These are phyloP conservation scores for Drosophila anceps DNA, from an alignment of 2,888 invertebrate species.

Conservation along the genomic window DNA sequence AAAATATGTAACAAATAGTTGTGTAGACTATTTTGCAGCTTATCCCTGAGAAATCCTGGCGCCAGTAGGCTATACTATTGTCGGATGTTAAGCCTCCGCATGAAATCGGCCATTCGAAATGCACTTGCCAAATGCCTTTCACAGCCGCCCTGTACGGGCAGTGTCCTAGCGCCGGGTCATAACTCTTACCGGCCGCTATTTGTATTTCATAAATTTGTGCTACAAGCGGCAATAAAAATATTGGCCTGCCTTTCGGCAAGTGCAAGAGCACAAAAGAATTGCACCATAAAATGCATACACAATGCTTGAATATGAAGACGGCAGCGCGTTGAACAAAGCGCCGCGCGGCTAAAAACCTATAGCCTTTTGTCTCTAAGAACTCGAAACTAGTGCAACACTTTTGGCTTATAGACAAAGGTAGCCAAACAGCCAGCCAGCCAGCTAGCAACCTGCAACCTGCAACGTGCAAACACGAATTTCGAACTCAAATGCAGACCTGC, in stretches of 20 bases:
- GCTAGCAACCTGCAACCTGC: conserved; percentile 25
- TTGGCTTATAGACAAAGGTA: conserved; percentile 75
- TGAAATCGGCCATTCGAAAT: conserved; percentile 39
- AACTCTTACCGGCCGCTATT: conserved; percentile 73
- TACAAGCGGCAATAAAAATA: conserved; percentile 76
- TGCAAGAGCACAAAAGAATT: conserved; percentile 76
- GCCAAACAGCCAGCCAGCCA: conserved; percentile 36
- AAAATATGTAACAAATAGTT: not conserved
- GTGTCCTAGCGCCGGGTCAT: conserved; percentile 77
- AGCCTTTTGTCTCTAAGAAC: conserved; percentile 69
- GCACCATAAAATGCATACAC: conserved; percentile 71
- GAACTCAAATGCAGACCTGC: conserved; percentile 7
- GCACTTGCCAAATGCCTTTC: conserved; percentile 72
- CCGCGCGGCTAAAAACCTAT: conserved; percentile 53
- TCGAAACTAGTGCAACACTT: conserved; percentile 81
- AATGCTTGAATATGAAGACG: conserved; percentile 21
- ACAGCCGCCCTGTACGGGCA: conserved; percentile 58
- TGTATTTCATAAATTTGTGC: conserved; percentile 69
- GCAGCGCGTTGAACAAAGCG: conserved; percentile 65
- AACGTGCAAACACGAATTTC: conserved; percentile 24
- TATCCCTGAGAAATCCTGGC: conserved; percentile 60
- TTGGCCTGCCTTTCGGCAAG: conserved; percentile 74
- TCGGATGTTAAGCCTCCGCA: conserved; percentile 24
- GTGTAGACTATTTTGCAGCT: conserved; percentile 52
- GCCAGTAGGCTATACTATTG: conserved; percentile 40